Percentiles rank a stretch among this genome's conserved stretches.
Conservation (phyloP, 2,888 invertebrate genomes). For the Lasioglossum villosulum region DNA sequence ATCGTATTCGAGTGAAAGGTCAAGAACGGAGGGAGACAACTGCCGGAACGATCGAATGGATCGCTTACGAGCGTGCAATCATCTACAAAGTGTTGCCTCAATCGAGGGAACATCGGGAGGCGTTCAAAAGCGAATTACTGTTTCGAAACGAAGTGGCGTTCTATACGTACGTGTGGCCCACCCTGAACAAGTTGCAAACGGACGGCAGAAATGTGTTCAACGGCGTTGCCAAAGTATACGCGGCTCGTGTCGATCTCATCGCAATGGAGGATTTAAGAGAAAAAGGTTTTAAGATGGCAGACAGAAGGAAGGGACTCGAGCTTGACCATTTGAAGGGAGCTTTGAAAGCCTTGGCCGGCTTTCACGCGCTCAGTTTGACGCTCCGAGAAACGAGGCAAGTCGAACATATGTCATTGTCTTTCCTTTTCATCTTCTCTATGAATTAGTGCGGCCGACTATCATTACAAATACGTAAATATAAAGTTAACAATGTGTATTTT, state of each 20-base stretch:
- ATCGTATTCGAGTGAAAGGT: conserved; percentile 88
- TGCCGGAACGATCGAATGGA: conserved; percentile 79
- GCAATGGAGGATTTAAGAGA: conserved; percentile 85
- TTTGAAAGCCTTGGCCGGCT: conserved; percentile 84
- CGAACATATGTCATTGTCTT: conserved; percentile 8
- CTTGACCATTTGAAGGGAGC: conserved; percentile 81
- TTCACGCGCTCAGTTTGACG: conserved; percentile 85
- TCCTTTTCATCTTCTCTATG: neutral
- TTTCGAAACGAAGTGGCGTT: conserved; percentile 91
- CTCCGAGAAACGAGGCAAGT: conserved; percentile 81
- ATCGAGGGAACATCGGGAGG: conserved; percentile 87
- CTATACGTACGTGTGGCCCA: conserved; percentile 90
- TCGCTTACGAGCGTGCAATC: conserved; percentile 88
- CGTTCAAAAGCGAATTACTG: conserved; percentile 89
- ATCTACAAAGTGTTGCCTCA: conserved; percentile 91
- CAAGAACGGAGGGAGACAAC: conserved; percentile 80
- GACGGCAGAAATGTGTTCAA: conserved; percentile 74
- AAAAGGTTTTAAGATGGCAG: conserved; percentile 84
- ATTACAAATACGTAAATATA: neutral
- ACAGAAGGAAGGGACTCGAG: conserved; percentile 83
- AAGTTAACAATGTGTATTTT: conserved; percentile 5
- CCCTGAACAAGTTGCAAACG: conserved; percentile 87
- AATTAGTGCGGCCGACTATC: neutral
- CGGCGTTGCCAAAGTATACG: conserved; percentile 81
- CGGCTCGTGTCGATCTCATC: conserved; percentile 84